Base-by-base conservation (phyloP, 2,797 vertebrate genomes). In the Pseudochaenichthys georgianus region DNA sequence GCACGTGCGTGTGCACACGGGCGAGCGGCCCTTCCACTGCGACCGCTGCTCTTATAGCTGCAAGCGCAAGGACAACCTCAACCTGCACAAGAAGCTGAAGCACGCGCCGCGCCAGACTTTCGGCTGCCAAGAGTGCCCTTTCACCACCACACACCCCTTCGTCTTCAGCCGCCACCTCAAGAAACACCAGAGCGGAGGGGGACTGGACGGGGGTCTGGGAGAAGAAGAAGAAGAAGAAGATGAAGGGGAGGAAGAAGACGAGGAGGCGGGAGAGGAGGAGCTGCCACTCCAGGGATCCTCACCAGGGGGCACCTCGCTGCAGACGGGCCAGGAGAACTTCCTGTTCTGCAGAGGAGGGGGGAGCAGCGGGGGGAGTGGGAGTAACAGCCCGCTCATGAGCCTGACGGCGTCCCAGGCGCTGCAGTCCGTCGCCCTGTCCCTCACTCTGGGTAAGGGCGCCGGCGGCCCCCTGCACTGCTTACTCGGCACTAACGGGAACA, bases 21-120 rank as follows among this genome's bases (percentile, higher is more conserved):
- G 98, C 46, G 98, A 99, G 95, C 97, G 98, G 95, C 98, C 98
- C 94, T 99, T 99, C 96, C 98, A 97, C 97, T 99, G 98, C 95
- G 98, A 99, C 96, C 97, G 97, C 96, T 99, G 98, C 96, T 95
- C 97, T 93, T 99, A 99, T 91, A 98, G 98, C 97, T 99, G 98
- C 96, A 99, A 99, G 93, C 98, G 98, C 95, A 99, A 99, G 96
- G 98, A 99, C 97, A 99, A 99, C 98, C 98, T 99, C 93, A 99
- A 99, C 94, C 96, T 99, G 96, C 98, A 99, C 97, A 99, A 98
- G 96, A 98, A 97, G 96, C 97, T 99, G 94, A 99, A 99, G 94
- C 98, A 99, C 73, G 96, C 97, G 74, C 97, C 97, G 55, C 97
- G 97, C 92, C 97, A 98, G 96, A 97, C 96, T 88, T 97, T 98